Percentiles rank a stretch among this genome's conserved stretches.
These are phyloP conservation scores for Corythoichthys haematopterus DNA, from an alignment of 2,113 vertebrate genomes.

Conservation along the genomic window DNA sequence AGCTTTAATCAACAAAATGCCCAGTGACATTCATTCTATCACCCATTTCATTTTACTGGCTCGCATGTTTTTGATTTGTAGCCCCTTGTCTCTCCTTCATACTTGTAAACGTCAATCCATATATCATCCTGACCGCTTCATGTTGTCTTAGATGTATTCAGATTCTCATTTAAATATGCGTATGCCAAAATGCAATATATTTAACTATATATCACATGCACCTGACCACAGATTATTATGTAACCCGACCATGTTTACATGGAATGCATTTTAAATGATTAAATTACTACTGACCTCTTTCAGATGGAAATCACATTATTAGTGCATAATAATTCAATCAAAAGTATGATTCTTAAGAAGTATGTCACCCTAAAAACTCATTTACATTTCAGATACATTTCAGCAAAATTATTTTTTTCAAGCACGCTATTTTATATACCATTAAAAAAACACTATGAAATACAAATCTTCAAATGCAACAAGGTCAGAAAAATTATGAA, in stretches of 20 bases:
- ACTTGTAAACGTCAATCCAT: conserved; percentile 54
- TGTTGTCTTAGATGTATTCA: conserved; percentile 56
- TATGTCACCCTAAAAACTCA: background rate
- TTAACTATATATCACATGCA: background rate
- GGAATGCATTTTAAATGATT: background rate
- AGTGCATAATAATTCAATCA: background rate
- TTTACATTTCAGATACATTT: background rate
- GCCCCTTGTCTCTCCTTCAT: conserved; percentile 40
- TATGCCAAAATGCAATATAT: conserved; percentile 19
- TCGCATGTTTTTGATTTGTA: conserved; percentile 53
- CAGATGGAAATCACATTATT: background rate
- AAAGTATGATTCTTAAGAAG: background rate
- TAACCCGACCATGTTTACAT: background rate
- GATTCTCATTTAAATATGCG: conserved; percentile 67
- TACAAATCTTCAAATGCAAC: too few species aligned
- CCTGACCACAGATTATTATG: background rate
- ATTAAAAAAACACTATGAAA: too few species aligned
- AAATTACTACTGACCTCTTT: background rate
- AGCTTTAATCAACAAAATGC: conserved; percentile 61
- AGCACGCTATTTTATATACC: background rate
- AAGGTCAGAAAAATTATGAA: too few species aligned
- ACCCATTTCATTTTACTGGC: conserved; percentile 34
- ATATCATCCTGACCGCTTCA: conserved; percentile 45
- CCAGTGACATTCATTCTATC: conserved; percentile 56
- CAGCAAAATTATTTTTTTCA: background rate